phyloP scores from a whole-genome alignment of 1,140 invertebrate genomes.

The Micrasema longulum region DNA sequence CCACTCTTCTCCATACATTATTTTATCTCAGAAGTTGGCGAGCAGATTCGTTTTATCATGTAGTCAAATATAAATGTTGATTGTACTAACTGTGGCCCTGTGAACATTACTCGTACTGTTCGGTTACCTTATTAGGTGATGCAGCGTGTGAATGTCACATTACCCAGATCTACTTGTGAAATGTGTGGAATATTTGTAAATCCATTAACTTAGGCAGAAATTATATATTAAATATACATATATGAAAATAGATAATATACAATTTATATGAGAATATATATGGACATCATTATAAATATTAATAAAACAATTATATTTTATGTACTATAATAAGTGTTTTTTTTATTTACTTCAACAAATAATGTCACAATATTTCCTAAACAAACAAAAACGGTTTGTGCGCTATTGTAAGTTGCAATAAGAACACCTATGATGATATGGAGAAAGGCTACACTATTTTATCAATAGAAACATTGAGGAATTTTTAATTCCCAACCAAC shows the following conservation, averaged over 20 bases:
- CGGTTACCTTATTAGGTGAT: conserved; percentile 26
- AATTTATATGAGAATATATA: conserved; percentile 54
- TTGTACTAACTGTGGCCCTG: conserved; percentile 47
- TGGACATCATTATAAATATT: conserved; percentile 64
- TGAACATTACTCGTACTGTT: conserved; percentile 28
- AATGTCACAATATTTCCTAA: conserved; percentile 9
- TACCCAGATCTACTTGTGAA: conserved; percentile 28
- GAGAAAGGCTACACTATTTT: neutral
- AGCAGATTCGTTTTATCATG: conserved; percentile 47
- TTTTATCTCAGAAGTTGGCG: conserved; percentile 27
- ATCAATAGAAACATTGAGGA: neutral
- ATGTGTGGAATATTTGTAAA: conserved; percentile 53
- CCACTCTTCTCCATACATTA: neutral
- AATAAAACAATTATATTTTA: conserved; percentile 71
- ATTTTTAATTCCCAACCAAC: conserved; percentile 3
- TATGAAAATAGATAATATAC: conserved; percentile 50
- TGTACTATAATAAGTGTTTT: conserved; percentile 59
- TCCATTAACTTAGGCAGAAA: conserved; percentile 48
- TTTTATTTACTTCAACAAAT: conserved; percentile 33
- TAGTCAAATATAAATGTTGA: conserved; percentile 38
- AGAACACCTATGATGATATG: conserved; percentile 2
- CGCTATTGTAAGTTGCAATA: conserved; percentile 21
- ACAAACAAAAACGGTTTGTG: conserved; percentile 12
- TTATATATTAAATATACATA: conserved; percentile 46
- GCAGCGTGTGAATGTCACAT: conserved; percentile 50